A percentile compares a stretch with the other conserved stretches of the same genome.
These are phyloP conservation scores for Etheostoma cragini DNA, from an alignment of 2,113 vertebrate genomes.

Conservation along the genomic window DNA sequence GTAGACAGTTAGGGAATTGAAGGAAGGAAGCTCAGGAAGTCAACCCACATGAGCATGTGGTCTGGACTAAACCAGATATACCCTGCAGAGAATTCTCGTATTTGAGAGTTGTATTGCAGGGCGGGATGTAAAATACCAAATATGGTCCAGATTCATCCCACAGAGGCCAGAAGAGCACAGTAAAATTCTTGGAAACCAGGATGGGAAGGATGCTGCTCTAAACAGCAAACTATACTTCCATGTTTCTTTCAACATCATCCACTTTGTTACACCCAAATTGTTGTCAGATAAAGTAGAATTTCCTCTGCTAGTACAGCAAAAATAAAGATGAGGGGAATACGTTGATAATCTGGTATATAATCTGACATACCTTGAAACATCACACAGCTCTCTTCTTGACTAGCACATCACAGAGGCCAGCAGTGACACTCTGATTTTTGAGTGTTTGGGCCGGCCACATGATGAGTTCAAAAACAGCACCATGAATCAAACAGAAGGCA, in stretches of 20 bases:
- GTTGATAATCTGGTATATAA: background rate
- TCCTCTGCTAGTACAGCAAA: background rate
- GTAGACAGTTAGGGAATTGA: slow-evolving; percentile 29
- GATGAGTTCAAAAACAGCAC: background rate
- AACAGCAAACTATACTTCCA: slow-evolving; percentile 1
- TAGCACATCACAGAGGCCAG: background rate
- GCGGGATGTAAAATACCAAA: slow-evolving; percentile 28
- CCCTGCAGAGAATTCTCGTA: background rate
- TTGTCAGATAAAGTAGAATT: slow-evolving; percentile 6
- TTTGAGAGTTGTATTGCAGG: background rate
- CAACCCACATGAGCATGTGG: slow-evolving; percentile 47
- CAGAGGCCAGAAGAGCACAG: background rate
- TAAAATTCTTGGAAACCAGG: background rate
- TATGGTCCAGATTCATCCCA: slow-evolving; percentile 6
- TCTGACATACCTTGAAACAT: background rate
- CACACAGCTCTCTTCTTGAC: slow-evolving; percentile 3
- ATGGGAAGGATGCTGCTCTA: background rate
- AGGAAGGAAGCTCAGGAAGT: slow-evolving; percentile 37
- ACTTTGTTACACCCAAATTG: background rate
- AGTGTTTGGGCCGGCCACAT: background rate
- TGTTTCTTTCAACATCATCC: background rate
- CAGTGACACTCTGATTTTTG: background rate
- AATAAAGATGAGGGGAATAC: background rate
- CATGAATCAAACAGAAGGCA: slow-evolving; percentile 46
- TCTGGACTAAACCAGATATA: slow-evolving; percentile 17